Conservation (phyloP, 1,140 invertebrate genomes). For the Stegodyphus dumicola region DNA sequence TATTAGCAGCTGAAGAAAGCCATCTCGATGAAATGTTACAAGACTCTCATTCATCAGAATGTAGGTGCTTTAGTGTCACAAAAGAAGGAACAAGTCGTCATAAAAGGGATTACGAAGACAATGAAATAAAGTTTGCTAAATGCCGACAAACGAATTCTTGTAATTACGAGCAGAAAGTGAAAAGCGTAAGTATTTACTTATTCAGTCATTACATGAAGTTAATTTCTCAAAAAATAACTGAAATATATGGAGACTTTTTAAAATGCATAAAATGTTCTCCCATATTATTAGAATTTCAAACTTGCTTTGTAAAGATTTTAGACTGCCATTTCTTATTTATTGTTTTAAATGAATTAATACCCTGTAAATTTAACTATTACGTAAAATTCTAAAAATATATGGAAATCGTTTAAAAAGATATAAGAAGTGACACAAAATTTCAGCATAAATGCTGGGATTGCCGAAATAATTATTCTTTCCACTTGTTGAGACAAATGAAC, state of each 20-base stretch:
- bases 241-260: not conserved
- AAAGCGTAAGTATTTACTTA: slow-evolving; percentile 24
- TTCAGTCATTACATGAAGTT: not conserved
- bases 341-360: too few species aligned
- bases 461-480: too few species aligned
- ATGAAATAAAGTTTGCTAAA: slow-evolving; percentile 28
- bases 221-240: not conserved
- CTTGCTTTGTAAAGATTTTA: too few species aligned
- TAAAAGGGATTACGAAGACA: slow-evolving; percentile 12
- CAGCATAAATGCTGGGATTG: too few species aligned
- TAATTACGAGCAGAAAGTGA: slow-evolving; percentile 37
- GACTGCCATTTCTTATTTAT: too few species aligned
- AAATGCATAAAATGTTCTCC: too few species aligned
- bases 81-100: slow-evolving; percentile 1
- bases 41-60: slow-evolving; percentile 42
- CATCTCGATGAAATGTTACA: slow-evolving; percentile 53
- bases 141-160: slow-evolving; percentile 10
- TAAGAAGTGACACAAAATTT: too few species aligned
- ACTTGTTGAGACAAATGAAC: too few species aligned
- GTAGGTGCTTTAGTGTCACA: slow-evolving; percentile 12
- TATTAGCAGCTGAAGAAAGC: slow-evolving; percentile 53
- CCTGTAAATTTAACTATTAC: too few species aligned
- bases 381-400: too few species aligned
- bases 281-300: too few species aligned
- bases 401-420: too few species aligned